A percentile compares a stretch with the other conserved stretches of the same genome.
phyloP scores from a whole-genome alignment of 2,113 vertebrate species.

The Andinoacara biseriatus region DNA sequence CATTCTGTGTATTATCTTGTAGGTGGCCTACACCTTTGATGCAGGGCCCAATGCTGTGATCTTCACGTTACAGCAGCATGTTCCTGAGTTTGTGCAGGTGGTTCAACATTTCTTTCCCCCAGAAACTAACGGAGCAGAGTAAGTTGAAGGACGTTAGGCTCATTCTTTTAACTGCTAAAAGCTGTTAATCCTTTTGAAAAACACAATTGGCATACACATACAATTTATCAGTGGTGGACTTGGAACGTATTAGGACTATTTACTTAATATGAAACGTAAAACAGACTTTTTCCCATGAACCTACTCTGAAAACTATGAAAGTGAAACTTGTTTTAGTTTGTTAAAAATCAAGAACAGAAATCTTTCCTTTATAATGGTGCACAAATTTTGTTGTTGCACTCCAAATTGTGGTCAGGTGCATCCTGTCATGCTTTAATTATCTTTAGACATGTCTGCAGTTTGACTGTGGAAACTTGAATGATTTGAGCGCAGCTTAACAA shows the following conservation, averaged over 20 bases:
- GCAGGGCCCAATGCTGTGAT: constrained; percentile 94
- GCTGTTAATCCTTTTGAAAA: not conserved
- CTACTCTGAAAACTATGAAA: not conserved
- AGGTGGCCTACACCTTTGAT: constrained; percentile 95
- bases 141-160: constrained; percentile 61
- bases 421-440: constrained; percentile 8
- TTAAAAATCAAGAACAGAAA: constrained; percentile 10
- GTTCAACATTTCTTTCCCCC: constrained; percentile 88
- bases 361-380: not conserved
- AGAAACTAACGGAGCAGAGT: constrained; percentile 83
- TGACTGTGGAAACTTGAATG: not conserved
- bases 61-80: constrained; percentile 83
- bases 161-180: not conserved
- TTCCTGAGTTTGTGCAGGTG: constrained; percentile 86
- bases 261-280: not conserved
- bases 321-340: not conserved
- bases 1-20: constrained; percentile 12
- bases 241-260: not conserved
- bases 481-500: not conserved
- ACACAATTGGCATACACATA: not conserved
- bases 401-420: not conserved
- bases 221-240: not conserved
- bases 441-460: not conserved
- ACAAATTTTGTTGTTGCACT: not conserved
- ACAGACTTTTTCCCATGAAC: not conserved